phyloP scores from a whole-genome alignment of 2,113 vertebrate genomes.

The Falcunculus frontatus region DNA sequence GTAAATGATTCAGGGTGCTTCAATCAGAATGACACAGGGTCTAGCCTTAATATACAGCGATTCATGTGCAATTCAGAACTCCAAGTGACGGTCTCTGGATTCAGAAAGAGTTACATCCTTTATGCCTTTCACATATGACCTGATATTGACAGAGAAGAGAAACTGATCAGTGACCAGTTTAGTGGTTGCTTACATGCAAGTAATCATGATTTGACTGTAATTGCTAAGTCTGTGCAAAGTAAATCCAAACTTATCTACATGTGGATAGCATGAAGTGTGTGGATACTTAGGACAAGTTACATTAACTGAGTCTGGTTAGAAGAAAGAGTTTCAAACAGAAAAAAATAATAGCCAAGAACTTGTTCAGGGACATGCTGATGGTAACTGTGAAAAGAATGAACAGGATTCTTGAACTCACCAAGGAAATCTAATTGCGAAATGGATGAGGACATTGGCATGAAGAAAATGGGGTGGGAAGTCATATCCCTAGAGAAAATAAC shows the following conservation, averaged over 20 bases:
- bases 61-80: background rate
- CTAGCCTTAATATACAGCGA: background rate
- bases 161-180: background rate
- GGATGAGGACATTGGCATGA: slow-evolving; percentile 31
- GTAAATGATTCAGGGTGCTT: background rate
- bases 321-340: background rate
- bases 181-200: background rate
- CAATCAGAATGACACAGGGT: background rate
- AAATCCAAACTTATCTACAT: background rate
- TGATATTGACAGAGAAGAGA: background rate
- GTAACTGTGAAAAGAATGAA: background rate
- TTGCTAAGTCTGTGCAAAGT: background rate
- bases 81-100: background rate
- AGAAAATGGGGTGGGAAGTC: slow-evolving; percentile 28
- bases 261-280: background rate
- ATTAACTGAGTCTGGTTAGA: background rate
- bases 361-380: background rate
- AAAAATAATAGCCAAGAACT: background rate
- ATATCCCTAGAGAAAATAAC: slow-evolving; percentile 19
- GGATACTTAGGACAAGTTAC: background rate
- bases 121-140: background rate
- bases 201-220: background rate
- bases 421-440: slow-evolving; percentile 35
- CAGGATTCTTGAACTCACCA: slow-evolving; percentile 20
- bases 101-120: background rate